A percentile compares a stretch with the other conserved stretches of the same genome.
Conservation (phyloP, 2,888 invertebrate species). For the Crossocerus cetratus region DNA sequence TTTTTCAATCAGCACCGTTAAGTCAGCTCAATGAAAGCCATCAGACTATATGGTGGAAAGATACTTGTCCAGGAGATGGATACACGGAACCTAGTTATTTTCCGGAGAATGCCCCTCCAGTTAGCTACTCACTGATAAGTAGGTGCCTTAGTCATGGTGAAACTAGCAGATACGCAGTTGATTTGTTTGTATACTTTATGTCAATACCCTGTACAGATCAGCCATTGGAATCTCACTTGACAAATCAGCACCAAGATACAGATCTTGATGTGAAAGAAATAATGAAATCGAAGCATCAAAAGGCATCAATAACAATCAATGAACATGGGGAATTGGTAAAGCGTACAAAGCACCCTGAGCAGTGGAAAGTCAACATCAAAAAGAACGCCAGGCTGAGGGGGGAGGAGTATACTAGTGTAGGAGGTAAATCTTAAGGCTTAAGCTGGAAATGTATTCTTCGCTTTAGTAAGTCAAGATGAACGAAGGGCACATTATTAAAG, state of each 20-base stretch:
- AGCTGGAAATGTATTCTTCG: neutral
- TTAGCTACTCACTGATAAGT: slow-evolving; percentile 21
- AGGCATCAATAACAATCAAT: slow-evolving; percentile 1
- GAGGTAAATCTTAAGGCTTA: slow-evolving; percentile 47
- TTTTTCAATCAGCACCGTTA: neutral
- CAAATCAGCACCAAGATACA: slow-evolving; percentile 8
- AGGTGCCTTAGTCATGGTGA: neutral
- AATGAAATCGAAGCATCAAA: slow-evolving; percentile 10
- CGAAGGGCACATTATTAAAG: slow-evolving; percentile 24
- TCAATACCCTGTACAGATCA: slow-evolving; percentile 4
- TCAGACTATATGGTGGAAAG: slow-evolving; percentile 31
- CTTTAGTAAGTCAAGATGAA: neutral
- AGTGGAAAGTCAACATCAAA: slow-evolving; percentile 66
- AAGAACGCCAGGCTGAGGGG: slow-evolving; percentile 65
- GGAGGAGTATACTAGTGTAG: slow-evolving; percentile 63
- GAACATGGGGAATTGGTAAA: slow-evolving; percentile 23
- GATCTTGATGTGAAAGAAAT: slow-evolving; percentile 6
- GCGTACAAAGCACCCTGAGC: slow-evolving; percentile 61
- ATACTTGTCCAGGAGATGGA: slow-evolving; percentile 1
- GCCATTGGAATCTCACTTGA: neutral
- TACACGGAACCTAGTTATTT: slow-evolving; percentile 8
- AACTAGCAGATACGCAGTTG: too few species aligned
- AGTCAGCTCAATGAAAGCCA: too few species aligned
- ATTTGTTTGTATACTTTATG: too few species aligned
- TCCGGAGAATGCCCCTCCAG: neutral